These are phyloP conservation scores for Pocillopora grandis DNA, from an alignment of 92 coral and sea anemone species.

Conservation along the genomic window DNA sequence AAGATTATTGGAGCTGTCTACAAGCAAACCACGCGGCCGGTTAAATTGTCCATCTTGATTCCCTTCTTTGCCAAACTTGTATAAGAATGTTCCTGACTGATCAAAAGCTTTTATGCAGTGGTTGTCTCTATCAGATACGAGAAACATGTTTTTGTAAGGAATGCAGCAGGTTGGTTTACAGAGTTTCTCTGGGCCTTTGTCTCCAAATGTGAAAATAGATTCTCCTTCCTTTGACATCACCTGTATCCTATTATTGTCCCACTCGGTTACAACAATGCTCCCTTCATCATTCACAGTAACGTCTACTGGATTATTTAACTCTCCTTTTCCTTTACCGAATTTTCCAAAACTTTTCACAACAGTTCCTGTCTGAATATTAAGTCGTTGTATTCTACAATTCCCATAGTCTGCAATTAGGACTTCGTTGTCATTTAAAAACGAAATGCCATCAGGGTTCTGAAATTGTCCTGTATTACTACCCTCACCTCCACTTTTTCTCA, in stretches of 20 bases:
- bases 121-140: neutral
- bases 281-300: neutral
- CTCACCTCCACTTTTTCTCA: neutral
- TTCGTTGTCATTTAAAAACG: neutral
- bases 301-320: neutral
- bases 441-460: neutral
- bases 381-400: constrained; percentile 6
- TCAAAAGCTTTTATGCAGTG: neutral
- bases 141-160: neutral
- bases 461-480: neutral
- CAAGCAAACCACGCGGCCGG: neutral
- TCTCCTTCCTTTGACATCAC: neutral
- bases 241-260: neutral
- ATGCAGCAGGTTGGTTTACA: neutral
- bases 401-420: neutral
- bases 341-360: constrained; percentile 3
- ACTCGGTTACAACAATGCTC: neutral
- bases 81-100: neutral
- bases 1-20: neutral
- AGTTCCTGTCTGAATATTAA: neutral
- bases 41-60: constrained; percentile 5
- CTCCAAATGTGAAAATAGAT: neutral
- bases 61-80: neutral
- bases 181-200: neutral
- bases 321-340: constrained; percentile 6